These are phyloP conservation scores for Pyrgus malvae DNA, from an alignment of 2,888 invertebrate species.

Conservation along the genomic window DNA sequence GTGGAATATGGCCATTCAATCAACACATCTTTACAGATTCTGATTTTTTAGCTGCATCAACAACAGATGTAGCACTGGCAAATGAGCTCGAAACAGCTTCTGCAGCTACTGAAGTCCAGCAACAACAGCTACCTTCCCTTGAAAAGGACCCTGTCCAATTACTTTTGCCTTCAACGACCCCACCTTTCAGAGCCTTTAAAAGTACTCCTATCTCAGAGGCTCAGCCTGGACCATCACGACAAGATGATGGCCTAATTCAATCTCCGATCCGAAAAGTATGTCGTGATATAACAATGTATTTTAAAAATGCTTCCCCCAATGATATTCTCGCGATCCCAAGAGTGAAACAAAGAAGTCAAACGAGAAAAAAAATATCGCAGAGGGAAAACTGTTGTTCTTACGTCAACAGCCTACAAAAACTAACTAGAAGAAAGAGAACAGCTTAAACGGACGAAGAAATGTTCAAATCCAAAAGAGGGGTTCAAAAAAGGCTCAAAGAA, in stretches of 20 bases:
- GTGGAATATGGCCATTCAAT: conserved; percentile 31
- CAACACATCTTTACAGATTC: conserved; percentile 29
- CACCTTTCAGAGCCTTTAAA: not conserved
- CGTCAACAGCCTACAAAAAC: conserved; percentile 36
- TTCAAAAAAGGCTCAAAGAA: conserved; percentile 18
- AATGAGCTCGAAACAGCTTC: conserved; percentile 20
- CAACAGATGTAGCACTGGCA: conserved; percentile 22
- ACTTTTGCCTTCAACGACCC: not conserved
- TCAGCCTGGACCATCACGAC: not conserved
- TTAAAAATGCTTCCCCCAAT: conserved; percentile 28
- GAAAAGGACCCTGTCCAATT: not conserved
- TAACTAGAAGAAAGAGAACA: conserved; percentile 33
- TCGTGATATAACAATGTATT: conserved; percentile 22
- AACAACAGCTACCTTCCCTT: too few species aligned
- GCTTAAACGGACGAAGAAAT: conserved; percentile 33
- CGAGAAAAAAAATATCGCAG: conserved; percentile 33
- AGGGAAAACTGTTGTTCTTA: conserved; percentile 36
- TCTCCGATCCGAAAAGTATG: conserved; percentile 26
- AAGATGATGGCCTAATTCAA: not conserved
- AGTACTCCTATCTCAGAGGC: not conserved
- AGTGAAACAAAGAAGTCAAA: conserved; percentile 31
- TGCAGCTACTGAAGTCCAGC: not conserved
- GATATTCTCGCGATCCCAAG: conserved; percentile 29
- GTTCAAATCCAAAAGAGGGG: conserved; percentile 31
- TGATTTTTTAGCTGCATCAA: conserved; percentile 28